Conservation (phyloP, 2,888 invertebrate genomes). For the Dryocosmus kuriphilus region DNA sequence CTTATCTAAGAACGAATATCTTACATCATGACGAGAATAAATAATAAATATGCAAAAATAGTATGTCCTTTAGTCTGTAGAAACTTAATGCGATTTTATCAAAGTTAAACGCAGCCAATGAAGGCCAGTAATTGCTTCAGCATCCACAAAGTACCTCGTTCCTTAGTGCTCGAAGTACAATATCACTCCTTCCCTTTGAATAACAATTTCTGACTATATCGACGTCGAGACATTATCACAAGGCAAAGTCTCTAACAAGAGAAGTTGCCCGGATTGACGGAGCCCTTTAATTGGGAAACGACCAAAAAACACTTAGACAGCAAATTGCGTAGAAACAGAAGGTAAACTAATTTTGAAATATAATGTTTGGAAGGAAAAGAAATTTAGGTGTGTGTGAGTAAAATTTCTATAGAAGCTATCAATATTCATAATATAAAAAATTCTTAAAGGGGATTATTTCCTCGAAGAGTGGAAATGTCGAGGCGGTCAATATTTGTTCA, state of each 20-base stretch:
- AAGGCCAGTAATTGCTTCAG: slow-evolving; percentile 21
- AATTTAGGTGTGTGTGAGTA: neutral
- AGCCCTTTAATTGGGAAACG: neutral
- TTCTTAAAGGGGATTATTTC: neutral
- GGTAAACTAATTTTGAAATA: neutral
- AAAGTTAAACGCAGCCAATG: slow-evolving; percentile 25
- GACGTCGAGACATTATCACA: slow-evolving; percentile 8
- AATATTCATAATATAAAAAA: neutral
- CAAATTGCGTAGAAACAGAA: neutral
- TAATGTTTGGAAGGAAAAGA: neutral
- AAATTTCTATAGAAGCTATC: neutral
- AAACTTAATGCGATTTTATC: slow-evolving; percentile 8
- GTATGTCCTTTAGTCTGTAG: neutral
- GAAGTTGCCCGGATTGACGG: slow-evolving; percentile 1
- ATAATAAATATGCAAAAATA: neutral
- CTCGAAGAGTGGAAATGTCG: slow-evolving; percentile 2
- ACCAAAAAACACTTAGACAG: neutral
- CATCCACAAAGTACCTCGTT: slow-evolving; percentile 21
- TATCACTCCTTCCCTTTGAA: slow-evolving; percentile 21
- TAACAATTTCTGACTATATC: slow-evolving; percentile 23
- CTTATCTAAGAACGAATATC: neutral
- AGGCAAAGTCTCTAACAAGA: slow-evolving; percentile 8
- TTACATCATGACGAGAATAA: neutral
- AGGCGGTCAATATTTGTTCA: slow-evolving; percentile 20
- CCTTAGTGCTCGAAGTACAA: slow-evolving; percentile 24